Conservation (phyloP, 2,888 invertebrate genomes). For the Noctua pronuba region DNA sequence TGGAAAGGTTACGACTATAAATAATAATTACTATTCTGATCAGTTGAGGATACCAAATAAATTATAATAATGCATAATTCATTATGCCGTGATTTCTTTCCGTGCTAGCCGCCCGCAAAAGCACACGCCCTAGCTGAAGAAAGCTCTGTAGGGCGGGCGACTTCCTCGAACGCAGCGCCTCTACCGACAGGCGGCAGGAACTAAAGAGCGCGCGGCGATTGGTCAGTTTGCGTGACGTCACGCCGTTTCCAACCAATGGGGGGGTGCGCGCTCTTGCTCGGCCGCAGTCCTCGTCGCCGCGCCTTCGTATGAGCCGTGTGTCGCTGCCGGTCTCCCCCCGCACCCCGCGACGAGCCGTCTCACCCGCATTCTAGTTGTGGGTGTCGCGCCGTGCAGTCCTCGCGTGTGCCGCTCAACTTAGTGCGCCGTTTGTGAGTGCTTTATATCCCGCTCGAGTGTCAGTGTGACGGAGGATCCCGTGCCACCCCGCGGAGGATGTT, state of each 20-base stretch:
- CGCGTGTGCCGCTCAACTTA: conserved; percentile 89
- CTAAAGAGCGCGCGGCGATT: conserved; percentile 77
- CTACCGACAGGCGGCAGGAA: conserved; percentile 77
- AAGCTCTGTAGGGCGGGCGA: conserved; percentile 89
- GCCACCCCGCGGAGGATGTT: conserved; percentile 89
- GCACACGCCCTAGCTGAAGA: conserved; percentile 88
- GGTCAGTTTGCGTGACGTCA: conserved; percentile 86
- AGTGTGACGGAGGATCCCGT: conserved; percentile 87
- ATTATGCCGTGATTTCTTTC: conserved; percentile 75
- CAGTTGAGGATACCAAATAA: conserved; percentile 53
- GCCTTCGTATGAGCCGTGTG: conserved; percentile 89
- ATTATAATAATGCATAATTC: conserved; percentile 71
- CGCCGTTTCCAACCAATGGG: conserved; percentile 83
- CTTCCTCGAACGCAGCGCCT: conserved; percentile 83
- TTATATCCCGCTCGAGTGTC: conserved; percentile 88
- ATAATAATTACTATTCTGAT: conserved; percentile 62
- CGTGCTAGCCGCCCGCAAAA: conserved; percentile 83
- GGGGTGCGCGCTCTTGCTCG: conserved; percentile 83
- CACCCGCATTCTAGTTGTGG: conserved; percentile 90
- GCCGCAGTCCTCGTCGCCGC: conserved; percentile 89
- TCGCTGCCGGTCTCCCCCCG: conserved; percentile 84
- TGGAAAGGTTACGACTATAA: conserved; percentile 53
- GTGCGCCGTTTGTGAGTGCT: conserved; percentile 90
- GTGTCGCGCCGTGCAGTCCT: conserved; percentile 89
- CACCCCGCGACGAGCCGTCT: conserved; percentile 84